Evolutionary conservation across 1,140 invertebrate species (phyloP).

Genomic region (Meloidogyne exigua): DNA sequence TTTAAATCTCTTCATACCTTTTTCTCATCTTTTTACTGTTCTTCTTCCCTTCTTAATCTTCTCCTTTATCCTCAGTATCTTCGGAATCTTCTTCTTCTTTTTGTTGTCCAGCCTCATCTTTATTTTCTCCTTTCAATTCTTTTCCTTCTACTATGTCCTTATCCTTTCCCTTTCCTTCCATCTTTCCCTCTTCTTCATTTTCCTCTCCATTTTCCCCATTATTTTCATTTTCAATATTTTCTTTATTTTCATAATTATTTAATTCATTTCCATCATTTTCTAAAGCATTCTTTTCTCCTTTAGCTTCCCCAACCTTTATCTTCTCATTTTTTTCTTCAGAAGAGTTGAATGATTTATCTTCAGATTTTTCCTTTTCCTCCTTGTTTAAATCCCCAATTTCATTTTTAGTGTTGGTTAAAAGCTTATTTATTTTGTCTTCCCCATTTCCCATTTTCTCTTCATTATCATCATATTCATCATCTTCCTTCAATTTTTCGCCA

Average conservation of each 20-base stretch:
- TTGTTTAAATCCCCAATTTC: background rate
- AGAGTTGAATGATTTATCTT: background rate
- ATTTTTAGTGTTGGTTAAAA: background rate
- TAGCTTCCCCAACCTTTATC: background rate
- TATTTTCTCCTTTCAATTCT: background rate
- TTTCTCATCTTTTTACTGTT: background rate
- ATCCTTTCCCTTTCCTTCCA: background rate
- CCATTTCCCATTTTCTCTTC: background rate
- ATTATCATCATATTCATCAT: constrained; percentile 1
- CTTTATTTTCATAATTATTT: background rate
- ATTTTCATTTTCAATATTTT: background rate
- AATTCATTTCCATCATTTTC: background rate
- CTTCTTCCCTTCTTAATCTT: background rate
- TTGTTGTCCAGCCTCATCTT: background rate
- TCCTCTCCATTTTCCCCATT: background rate
- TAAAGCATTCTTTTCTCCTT: background rate
- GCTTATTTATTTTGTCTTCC: background rate
- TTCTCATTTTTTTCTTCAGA: background rate
- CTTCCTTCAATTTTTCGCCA: background rate
- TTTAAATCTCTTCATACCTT: background rate
- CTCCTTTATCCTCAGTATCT: background rate
- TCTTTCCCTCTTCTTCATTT: background rate
- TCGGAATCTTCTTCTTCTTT: background rate
- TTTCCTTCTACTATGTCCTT: background rate
- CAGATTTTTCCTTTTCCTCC: background rate